Base-by-base conservation (phyloP, 37 sponge, comb jelly and placozoan genomes). In the Agelas oroides region DNA sequence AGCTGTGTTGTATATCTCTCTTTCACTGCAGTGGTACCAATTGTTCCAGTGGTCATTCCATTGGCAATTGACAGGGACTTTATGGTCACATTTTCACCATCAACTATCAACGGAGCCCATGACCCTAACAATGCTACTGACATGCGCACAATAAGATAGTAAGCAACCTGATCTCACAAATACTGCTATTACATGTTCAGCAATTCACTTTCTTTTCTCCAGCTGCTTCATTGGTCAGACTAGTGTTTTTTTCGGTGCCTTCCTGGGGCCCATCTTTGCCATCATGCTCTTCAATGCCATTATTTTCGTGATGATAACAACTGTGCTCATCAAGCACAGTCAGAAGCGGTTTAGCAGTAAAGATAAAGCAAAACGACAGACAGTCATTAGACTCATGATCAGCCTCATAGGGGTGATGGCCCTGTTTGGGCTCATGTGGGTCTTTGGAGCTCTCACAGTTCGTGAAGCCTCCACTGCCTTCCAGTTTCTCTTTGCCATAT, bases 381-480 rank as follows among this genome's bases (percentile, higher is more conserved):
- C n/a, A 27, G 62, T 25, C 62, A 61, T 61, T 14, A 23, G 62
- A 27, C 25, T 61, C 12, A 61, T 61, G 25, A 27, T 61, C 5
- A 61, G 62, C 62, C 3, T 61, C 14, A 14, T 3, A 33, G 79
- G 79, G 30, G 41, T 78, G 27, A 78, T 78, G 79, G 30, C 32
- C 66, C 73, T 83, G 25, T 71, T 85, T 61, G 91, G 91, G 18
- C 73, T 86, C 2, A 86, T 78, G 15, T 90, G 91, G 91, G n/a
- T 80, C 0, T 85, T 90, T 67, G 91, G 76, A 11, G 69, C 72
- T 35, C 59, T 90, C 62, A 86, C 91, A 2, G 3, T 46, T 46
- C 5, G 13, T 61, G 5, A 61, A 5, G 62, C 12, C 46, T 66
- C 65, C 12, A 25, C 39, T 1, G 82, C 36, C 18, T 57, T 81